Conservation (phyloP, 2,113 vertebrate genomes). For the Eptesicus fuscus region DNA sequence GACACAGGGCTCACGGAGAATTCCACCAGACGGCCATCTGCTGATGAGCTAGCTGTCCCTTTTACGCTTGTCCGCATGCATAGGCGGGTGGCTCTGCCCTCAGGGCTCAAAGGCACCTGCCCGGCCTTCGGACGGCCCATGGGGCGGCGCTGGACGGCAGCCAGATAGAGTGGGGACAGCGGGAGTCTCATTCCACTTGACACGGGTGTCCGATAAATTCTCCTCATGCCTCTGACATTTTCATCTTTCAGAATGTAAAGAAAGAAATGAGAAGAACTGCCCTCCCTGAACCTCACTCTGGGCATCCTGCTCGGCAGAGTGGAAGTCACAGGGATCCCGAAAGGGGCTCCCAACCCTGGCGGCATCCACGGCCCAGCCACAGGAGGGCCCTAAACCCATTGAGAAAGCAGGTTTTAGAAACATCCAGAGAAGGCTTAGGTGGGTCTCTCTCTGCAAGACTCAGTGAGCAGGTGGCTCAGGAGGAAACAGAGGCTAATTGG, state of each 20-base stretch:
- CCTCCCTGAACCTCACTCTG: background rate
- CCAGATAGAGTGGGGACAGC: background rate
- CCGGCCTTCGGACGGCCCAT: rapidly evolving
- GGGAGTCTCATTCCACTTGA: background rate
- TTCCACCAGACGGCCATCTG: background rate
- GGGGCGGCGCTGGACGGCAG: rapidly evolving
- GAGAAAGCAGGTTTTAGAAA: background rate
- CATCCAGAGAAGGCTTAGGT: background rate
- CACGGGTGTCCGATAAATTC: background rate
- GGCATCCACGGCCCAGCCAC: background rate
- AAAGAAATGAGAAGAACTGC: background rate
- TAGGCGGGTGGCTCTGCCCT: background rate
- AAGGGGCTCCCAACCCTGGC: background rate
- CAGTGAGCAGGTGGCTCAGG: background rate
- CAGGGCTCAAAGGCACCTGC: background rate
- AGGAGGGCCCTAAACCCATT: background rate
- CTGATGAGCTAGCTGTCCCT: background rate
- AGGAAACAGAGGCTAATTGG: background rate
- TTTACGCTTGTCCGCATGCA: background rate
- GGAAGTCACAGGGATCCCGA: background rate
- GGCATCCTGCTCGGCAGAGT: background rate
- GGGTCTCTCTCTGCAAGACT: background rate
- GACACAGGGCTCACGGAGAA: background rate
- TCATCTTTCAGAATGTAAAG: background rate
- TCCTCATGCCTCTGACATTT: background rate